Evolutionary conservation across 2,797 vertebrate species (phyloP).

Genomic region (Percopsis omiscomaycus): DNA sequence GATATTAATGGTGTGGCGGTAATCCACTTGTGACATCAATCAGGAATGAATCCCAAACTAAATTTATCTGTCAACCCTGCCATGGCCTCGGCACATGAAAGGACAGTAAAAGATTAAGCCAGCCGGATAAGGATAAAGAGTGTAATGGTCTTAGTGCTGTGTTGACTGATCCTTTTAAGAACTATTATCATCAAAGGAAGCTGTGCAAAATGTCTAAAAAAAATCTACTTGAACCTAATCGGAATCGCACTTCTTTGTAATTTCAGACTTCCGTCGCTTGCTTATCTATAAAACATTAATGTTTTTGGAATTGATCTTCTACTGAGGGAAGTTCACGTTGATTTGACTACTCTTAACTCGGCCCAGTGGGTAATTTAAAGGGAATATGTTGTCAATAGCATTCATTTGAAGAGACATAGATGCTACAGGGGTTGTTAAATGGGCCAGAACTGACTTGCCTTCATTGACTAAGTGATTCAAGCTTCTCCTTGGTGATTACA

Average conservation of each 20-base stretch:
- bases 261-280: constrained; percentile 25
- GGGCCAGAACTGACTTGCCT: constrained; percentile 29
- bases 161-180: constrained; percentile 60
- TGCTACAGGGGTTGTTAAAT: constrained; percentile 27
- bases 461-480: constrained; percentile 53
- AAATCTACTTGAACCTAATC: constrained; percentile 60
- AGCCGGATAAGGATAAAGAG: constrained; percentile 28
- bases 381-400: constrained; percentile 42
- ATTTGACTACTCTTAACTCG: too few species aligned
- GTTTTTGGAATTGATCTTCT: constrained; percentile 12
- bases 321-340: background rate
- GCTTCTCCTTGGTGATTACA: constrained; percentile 16
- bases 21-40: constrained; percentile 23
- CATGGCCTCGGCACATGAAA: constrained; percentile 27
- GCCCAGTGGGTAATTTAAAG: constrained; percentile 60
- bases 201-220: constrained; percentile 40
- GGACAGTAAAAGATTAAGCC: constrained; percentile 40
- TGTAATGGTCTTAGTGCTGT: constrained; percentile 51
- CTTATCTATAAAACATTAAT: constrained; percentile 41
- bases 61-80: constrained; percentile 36
- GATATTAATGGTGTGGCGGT: background rate
- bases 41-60: constrained; percentile 31
- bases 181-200: constrained; percentile 58
- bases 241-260: constrained; percentile 32
- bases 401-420: constrained; percentile 19